Evolutionary conservation across 1,140 invertebrate genomes (phyloP).

Genomic region (Macrobrachium nipponense): DNA sequence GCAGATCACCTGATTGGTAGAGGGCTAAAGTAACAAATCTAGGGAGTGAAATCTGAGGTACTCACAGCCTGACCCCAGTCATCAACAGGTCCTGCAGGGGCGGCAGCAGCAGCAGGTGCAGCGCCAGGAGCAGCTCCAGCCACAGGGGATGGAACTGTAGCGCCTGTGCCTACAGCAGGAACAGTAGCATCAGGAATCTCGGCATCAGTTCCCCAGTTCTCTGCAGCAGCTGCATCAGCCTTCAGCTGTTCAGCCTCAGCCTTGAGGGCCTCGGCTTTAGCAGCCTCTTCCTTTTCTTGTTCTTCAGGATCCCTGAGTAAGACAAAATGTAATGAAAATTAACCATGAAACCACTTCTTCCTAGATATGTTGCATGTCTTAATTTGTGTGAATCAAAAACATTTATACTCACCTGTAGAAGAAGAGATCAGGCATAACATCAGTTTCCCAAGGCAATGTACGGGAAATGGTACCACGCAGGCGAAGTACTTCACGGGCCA

Average conservation of each 20-base stretch:
- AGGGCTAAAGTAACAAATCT: too few species aligned
- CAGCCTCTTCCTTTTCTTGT: constrained; percentile 95
- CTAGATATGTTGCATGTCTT: not conserved
- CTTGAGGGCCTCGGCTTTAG: constrained; percentile 78
- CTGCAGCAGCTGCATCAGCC: constrained; percentile 69
- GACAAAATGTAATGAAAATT: not conserved
- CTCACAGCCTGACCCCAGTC: constrained; percentile 72
- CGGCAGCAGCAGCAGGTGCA: constrained; percentile 70
- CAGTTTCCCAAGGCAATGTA: constrained; percentile 90
- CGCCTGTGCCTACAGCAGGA: constrained; percentile 64
- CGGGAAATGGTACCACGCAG: constrained; percentile 92
- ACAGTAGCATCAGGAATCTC: constrained; percentile 66
- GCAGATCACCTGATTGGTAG: too few species aligned
- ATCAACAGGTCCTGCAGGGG: constrained; percentile 72
- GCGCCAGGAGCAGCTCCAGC: constrained; percentile 52
- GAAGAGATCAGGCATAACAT: constrained; percentile 98
- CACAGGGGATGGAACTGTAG: constrained; percentile 58
- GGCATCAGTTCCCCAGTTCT: constrained; percentile 68
- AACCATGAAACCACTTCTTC: constrained; percentile 20
- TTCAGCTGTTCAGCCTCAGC: constrained; percentile 66
- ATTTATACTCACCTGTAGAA: constrained; percentile 98
- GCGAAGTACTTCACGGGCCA: constrained; percentile 96
- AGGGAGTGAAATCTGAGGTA: not conserved
- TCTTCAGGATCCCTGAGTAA: constrained; percentile 66
- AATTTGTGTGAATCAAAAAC: constrained; percentile 67